Percentiles rank a stretch among this genome's conserved stretches.
phyloP scores from a whole-genome alignment of 2,888 invertebrate species.

The Branchellion lobata region DNA sequence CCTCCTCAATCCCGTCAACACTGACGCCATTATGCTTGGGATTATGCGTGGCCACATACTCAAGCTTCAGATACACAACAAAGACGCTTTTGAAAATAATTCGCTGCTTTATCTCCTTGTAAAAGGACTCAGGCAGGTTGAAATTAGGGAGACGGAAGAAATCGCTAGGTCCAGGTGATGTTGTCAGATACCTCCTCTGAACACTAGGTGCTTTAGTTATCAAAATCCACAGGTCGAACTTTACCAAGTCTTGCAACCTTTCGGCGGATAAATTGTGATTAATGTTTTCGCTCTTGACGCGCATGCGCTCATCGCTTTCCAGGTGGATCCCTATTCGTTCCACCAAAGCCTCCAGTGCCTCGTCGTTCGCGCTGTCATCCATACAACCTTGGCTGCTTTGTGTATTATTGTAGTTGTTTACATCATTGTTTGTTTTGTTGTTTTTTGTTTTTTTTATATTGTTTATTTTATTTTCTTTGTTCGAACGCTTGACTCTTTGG shows the following conservation, averaged over 20 bases:
- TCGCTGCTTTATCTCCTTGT: background rate
- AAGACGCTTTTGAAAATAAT: conserved; percentile 12
- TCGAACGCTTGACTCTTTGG: no score
- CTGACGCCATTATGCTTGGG: no score
- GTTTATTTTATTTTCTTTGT: no score
- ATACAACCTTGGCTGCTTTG: background rate
- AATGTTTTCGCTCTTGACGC: background rate
- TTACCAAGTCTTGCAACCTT: background rate
- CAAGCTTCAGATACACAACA: background rate
- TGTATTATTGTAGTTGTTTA: background rate
- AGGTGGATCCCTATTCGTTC: no score
- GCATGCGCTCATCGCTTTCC: background rate
- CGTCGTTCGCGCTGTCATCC: background rate
- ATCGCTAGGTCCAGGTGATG: background rate
- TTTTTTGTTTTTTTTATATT: no score
- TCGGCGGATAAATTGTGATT: background rate
- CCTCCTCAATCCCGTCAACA: no score
- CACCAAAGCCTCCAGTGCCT: background rate
- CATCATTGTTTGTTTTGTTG: background rate
- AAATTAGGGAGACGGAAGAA: background rate
- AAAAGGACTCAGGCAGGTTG: background rate
- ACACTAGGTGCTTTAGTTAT: background rate
- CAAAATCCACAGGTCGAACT: background rate
- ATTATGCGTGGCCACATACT: background rate
- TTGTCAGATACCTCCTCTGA: no score